Percentiles rank a stretch among this genome's conserved stretches.
Conservation (phyloP, 2,113 vertebrate genomes). For the Hirundichthys speculiger region DNA sequence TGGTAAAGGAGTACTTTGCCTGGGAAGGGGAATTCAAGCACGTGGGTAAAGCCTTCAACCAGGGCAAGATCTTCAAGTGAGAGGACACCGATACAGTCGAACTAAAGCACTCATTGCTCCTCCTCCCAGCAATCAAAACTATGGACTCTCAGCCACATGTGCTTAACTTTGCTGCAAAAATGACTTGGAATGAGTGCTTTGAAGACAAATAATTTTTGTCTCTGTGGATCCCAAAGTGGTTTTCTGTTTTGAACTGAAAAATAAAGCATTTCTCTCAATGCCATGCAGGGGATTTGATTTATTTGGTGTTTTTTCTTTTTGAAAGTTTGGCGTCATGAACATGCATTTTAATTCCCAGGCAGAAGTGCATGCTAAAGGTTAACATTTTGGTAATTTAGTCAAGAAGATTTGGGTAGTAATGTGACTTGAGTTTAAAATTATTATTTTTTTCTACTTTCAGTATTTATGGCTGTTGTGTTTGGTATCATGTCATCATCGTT, state of each 20-base stretch:
- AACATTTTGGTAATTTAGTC: too few species aligned
- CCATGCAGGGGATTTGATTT: conserved; percentile 46
- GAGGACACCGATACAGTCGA: conserved; percentile 42
- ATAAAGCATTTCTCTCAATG: conserved; percentile 80
- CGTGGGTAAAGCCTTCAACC: conserved; percentile 87
- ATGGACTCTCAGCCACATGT: conserved; percentile 68
- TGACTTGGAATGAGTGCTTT: conserved; percentile 61
- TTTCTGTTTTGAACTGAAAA: conserved; percentile 68
- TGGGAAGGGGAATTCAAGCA: conserved; percentile 93
- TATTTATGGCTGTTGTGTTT: background rate
- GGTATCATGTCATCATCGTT: too few species aligned
- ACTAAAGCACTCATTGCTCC: conserved; percentile 51
- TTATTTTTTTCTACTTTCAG: background rate
- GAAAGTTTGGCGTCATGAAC: too few species aligned
- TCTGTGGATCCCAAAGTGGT: conserved; percentile 50
- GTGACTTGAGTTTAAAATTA: background rate
- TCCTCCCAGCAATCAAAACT: conserved; percentile 50
- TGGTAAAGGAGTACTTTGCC: conserved; percentile 91
- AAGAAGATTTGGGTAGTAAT: too few species aligned
- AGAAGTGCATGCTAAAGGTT: too few species aligned
- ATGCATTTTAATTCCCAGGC: too few species aligned
- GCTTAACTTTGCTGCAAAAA: conserved; percentile 58
- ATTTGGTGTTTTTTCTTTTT: conserved; percentile 6
- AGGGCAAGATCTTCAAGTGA: conserved; percentile 95
- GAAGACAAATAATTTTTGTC: conserved; percentile 59